Conservation (phyloP, 2,113 vertebrate species). For the Centropristis striata region DNA sequence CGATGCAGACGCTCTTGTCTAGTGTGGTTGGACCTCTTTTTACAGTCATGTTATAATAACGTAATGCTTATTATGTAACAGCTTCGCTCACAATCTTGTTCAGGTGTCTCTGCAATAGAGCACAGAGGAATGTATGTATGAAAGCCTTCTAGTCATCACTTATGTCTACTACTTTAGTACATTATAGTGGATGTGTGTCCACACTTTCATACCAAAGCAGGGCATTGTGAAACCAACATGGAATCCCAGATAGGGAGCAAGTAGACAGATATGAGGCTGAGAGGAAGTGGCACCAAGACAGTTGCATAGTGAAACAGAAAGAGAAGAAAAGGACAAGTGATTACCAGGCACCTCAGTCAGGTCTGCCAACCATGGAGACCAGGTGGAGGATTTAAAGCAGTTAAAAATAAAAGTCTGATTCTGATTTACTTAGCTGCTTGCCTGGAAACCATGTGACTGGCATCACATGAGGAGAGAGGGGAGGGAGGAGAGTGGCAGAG, state of each 20-base stretch:
- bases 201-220: background rate
- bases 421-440: slow-evolving; percentile 85
- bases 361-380: slow-evolving; percentile 66
- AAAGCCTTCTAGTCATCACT: background rate
- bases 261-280: background rate
- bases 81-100: slow-evolving; percentile 6
- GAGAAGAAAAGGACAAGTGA: slow-evolving; percentile 33
- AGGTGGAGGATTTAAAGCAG: slow-evolving; percentile 78
- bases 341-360: slow-evolving; percentile 35
- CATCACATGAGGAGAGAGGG: slow-evolving; percentile 81
- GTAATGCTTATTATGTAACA: slow-evolving; percentile 22
- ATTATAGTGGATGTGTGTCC: background rate
- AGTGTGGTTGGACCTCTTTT: background rate
- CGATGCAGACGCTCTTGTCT: background rate
- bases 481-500: slow-evolving; percentile 49
- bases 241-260: background rate
- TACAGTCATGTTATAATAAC: slow-evolving; percentile 5
- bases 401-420: slow-evolving; percentile 87
- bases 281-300: slow-evolving; percentile 22
- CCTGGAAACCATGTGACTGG: slow-evolving; percentile 86
- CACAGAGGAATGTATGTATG: background rate
- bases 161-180: background rate
- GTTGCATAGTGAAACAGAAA: slow-evolving; percentile 24
- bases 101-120: background rate
- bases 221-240: slow-evolving; percentile 1